Percentiles rank a stretch among this genome's conserved stretches.
Evolutionary conservation across 2,888 invertebrate species (phyloP).

Genomic region (Calameuta idolon): DNA sequence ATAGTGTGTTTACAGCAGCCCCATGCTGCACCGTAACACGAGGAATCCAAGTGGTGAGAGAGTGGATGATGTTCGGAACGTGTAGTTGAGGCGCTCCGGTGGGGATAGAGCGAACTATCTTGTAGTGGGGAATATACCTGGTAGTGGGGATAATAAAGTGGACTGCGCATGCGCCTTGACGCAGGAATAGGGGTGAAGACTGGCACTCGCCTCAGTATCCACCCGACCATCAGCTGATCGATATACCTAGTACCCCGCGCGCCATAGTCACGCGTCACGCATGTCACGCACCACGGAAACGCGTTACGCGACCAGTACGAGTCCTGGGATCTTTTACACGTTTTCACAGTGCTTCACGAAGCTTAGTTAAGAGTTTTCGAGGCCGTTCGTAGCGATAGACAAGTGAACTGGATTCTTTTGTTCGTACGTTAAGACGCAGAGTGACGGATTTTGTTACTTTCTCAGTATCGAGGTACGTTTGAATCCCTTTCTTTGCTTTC

Average conservation of each 20-base stretch:
- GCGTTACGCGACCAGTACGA: conserved; percentile 1
- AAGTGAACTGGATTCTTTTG: background rate
- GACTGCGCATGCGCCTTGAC: conserved; percentile 48
- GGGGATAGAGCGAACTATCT: background rate
- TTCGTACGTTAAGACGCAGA: background rate
- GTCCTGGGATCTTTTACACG: background rate
- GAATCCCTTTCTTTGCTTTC: background rate
- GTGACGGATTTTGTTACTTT: background rate
- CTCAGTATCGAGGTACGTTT: background rate
- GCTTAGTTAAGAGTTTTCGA: background rate
- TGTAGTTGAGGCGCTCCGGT: background rate
- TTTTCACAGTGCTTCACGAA: background rate
- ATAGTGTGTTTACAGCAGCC: background rate
- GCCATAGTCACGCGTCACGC: conserved; percentile 9
- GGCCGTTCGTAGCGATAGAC: background rate
- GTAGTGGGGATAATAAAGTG: background rate
- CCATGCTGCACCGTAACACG: conserved; percentile 1
- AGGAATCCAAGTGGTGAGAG: conserved; percentile 9
- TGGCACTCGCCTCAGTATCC: conserved; percentile 60
- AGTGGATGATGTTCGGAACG: background rate
- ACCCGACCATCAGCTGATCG: conserved; percentile 65
- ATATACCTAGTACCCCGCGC: conserved; percentile 42
- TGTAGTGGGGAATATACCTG: background rate
- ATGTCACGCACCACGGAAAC: conserved; percentile 12
- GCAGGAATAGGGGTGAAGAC: conserved; percentile 59